Base-by-base conservation (phyloP, 2,113 vertebrate species). In the Rattus rattus region DNA sequence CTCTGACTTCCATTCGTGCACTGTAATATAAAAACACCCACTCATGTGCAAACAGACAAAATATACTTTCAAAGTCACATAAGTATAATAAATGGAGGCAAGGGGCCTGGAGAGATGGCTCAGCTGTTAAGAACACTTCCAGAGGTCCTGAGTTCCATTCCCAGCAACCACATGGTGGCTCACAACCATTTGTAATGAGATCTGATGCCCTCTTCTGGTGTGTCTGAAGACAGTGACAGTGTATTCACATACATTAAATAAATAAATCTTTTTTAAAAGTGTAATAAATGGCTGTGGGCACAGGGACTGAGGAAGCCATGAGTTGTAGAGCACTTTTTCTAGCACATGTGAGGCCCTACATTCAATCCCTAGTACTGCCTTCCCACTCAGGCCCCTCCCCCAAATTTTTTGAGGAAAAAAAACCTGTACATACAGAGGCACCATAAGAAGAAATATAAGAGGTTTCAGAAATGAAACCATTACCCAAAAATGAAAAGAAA, bases 391-490 rank as follows among this genome's bases (percentile, higher is more conserved):
- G 5, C 33, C 36, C 19, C 4, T 22, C 36, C 33, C 12, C 81
- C 9, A 63, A 63, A 6, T 36, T 0, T 1, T 3, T 67, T 7
- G 10, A 67, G 30, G 28, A 36, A 69, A 85, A 39, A 65, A 65
- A 7, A 1, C 26, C n/a, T 65, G 6, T 47, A 30, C 12, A 30
- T 85, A 63, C 72, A 88, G 14, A 36, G 79, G 7, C 3, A n/a
- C 30, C n/a, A 94, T 28, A 88, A 72, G 30, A 94, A 47, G 77
- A 85, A 69, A 69, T 12, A 67, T 43, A 39, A 94, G 95, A 72
- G 19, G 9, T n/a, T 95, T 90, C 70, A 88, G 33, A 90, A 87
- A 92, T 22, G 26, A 94, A 49, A 8, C 52, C 47, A 92, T 63
- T 28, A 85, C 43, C 43, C 19, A 90, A 81, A 92, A 88, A 72